Conservation (phyloP, 1,140 invertebrate genomes). For the Meloidogyne floridensis region DNA sequence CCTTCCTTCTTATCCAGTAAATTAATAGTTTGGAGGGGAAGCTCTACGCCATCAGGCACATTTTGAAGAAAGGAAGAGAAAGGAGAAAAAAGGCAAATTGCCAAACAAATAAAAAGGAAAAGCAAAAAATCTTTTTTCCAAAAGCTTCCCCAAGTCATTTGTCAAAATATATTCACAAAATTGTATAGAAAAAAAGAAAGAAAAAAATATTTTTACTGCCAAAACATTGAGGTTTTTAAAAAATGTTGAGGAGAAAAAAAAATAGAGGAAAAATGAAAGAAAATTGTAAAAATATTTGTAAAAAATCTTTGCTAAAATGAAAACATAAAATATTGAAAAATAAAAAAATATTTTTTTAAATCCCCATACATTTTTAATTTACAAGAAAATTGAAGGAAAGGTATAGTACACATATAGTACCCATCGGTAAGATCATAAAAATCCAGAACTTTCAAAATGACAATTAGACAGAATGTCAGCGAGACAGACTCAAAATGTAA, state of each 20-base stretch:
- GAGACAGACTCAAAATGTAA: too few relatives aligned
- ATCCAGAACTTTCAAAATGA: neutral
- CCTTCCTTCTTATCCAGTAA: neutral
- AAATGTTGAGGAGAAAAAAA: neutral
- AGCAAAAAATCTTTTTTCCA: neutral
- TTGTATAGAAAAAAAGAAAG: neutral
- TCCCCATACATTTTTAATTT: too few relatives aligned
- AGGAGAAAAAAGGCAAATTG: neutral
- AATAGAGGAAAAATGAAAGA: too few relatives aligned
- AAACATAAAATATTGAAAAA: too few relatives aligned
- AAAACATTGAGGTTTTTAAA: neutral
- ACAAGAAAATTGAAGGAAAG: too few relatives aligned
- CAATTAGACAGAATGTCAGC: neutral
- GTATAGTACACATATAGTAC: too few relatives aligned
- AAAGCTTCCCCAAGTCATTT: neutral
- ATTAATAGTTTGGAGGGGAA: neutral
- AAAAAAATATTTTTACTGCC: neutral
- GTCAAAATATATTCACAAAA: neutral
- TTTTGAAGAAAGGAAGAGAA: neutral
- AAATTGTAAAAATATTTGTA: too few relatives aligned
- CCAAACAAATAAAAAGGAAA: neutral
- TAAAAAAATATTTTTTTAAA: too few relatives aligned
- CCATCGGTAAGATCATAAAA: neutral
- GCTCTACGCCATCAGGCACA: neutral
- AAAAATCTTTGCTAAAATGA: too few relatives aligned